phyloP scores from a whole-genome alignment of 1,140 invertebrate species.

The Meloidogyne floridensis region DNA sequence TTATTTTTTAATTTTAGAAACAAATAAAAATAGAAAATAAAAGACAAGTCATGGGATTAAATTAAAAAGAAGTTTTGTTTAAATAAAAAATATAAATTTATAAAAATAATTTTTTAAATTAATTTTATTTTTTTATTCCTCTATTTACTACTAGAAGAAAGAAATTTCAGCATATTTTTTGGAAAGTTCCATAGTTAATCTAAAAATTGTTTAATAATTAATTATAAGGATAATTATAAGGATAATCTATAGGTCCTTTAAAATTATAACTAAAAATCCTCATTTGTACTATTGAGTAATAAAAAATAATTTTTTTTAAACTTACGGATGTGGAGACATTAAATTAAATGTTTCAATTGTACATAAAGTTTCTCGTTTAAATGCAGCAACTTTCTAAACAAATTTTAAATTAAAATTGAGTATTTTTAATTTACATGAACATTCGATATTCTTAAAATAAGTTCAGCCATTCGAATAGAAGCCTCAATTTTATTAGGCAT shows the following conservation, averaged over 20 bases:
- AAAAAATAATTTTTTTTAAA: constrained; percentile 13
- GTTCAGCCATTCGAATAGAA: constrained; percentile 50
- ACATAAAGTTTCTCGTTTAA: constrained; percentile 61
- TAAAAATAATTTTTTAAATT: too few relatives aligned
- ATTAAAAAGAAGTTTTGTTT: too few relatives aligned
- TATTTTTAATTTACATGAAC: constrained; percentile 49
- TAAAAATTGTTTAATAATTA: neutral
- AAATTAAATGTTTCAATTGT: constrained; percentile 66
- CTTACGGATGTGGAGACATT: constrained; percentile 61
- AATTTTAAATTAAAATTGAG: neutral
- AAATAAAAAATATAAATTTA: too few relatives aligned
- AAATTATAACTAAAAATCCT: too few relatives aligned
- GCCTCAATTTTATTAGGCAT: constrained; percentile 29
- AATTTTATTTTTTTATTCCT: neutral
- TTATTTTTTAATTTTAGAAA: too few relatives aligned
- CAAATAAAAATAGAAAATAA: too few relatives aligned
- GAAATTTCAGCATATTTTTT: constrained; percentile 63
- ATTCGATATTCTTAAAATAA: constrained; percentile 52
- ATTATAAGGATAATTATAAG: too few relatives aligned
- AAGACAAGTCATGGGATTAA: too few relatives aligned
- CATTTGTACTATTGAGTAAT: neutral
- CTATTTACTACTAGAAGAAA: constrained; percentile 48
- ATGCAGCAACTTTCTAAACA: constrained; percentile 64
- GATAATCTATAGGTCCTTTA: too few relatives aligned
- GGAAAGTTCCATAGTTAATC: constrained; percentile 61